Percentiles rank a stretch among this genome's conserved stretches.
These are phyloP conservation scores for Neoscelio sp. DNA, from an alignment of 2,888 invertebrate genomes.

Conservation along the genomic window DNA sequence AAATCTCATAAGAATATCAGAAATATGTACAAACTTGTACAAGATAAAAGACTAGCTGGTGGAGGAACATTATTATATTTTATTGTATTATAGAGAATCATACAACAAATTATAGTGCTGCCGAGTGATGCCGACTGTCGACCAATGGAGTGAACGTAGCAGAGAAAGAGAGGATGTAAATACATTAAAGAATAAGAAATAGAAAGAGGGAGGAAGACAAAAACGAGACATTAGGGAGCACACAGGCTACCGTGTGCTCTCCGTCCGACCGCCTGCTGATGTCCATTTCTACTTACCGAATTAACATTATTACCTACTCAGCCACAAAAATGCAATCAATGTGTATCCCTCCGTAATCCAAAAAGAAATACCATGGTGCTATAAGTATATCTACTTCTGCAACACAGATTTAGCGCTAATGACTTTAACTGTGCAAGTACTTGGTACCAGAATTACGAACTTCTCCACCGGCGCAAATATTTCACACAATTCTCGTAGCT, in stretches of 20 bases:
- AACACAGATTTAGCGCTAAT: constrained; percentile 44
- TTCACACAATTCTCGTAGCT: constrained; percentile 23
- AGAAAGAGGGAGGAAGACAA: constrained; percentile 70
- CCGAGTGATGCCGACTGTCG: constrained; percentile 71
- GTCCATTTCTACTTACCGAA: constrained; percentile 80
- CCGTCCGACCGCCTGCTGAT: constrained; percentile 78
- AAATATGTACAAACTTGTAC: too few relatives aligned
- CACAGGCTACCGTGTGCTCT: constrained; percentile 74
- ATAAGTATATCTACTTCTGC: constrained; percentile 35
- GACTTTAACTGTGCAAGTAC: constrained; percentile 25
- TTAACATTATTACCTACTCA: constrained; percentile 79
- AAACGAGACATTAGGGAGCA: constrained; percentile 78
- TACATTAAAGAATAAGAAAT: constrained; percentile 52
- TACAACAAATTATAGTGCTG: constrained; percentile 68
- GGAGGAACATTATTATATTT: constrained; percentile 17
- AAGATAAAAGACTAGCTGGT: too few relatives aligned
- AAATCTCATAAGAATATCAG: too few relatives aligned
- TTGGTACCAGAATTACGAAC: constrained; percentile 1
- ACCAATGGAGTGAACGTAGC: constrained; percentile 59
- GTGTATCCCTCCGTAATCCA: constrained; percentile 71
- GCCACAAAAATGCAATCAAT: constrained; percentile 80
- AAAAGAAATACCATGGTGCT: constrained; percentile 70
- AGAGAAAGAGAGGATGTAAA: constrained; percentile 34
- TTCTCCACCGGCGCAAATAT: constrained; percentile 18
- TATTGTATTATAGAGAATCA: constrained; percentile 2